Evolutionary conservation across 2,113 vertebrate genomes (phyloP), one percentile per base, ranked within the genome.

Genomic region (Corvus hawaiiensis): DNA sequence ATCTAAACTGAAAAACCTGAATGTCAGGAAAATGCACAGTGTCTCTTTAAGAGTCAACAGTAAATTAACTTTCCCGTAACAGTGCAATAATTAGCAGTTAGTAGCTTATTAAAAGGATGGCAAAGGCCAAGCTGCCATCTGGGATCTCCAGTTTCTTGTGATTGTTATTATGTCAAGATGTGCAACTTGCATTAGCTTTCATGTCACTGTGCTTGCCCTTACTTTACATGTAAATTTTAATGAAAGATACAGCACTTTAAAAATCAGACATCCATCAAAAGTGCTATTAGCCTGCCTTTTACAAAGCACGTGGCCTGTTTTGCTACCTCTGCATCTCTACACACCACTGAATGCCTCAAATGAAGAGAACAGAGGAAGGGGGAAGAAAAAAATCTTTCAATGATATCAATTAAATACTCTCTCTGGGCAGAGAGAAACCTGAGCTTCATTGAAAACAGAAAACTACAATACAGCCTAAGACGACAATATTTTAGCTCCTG

Each of bases 111-210:
- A 98, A 98, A 98, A 98, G 98, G 97, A 98, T 98, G 97, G 97
- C 98, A 98, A 97, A 98, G 98, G 98, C 97, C 98, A 98, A 98
- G 97, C 97, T 98, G 98, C 98, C 98, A 98, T 98, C 98, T 98
- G 98, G 98, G 98, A 98, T 98, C 98, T 98, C 96, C 96, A 88
- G 96, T 98, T 98, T 97, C 98, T 97, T 97, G 92, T 94, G 96
- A 98, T 98, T 98, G 98, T 98, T 98, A 98, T 98, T 98, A 98
- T 98, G 98, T 98, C 97, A 97, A 96, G 97, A 98, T 87, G 92
- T 32, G 96, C 96, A 94, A 97, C 96, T 97, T 97, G 97, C 97
- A 98, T 98, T 98, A 97, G 97, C 97, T 98, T 98, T 98, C 98
- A 97, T 97, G 97, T 97, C 97, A 96, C 93, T 62, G 66, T 13